Conservation (phyloP, 2,797 vertebrate species). For the Tadarida brasiliensis region DNA sequence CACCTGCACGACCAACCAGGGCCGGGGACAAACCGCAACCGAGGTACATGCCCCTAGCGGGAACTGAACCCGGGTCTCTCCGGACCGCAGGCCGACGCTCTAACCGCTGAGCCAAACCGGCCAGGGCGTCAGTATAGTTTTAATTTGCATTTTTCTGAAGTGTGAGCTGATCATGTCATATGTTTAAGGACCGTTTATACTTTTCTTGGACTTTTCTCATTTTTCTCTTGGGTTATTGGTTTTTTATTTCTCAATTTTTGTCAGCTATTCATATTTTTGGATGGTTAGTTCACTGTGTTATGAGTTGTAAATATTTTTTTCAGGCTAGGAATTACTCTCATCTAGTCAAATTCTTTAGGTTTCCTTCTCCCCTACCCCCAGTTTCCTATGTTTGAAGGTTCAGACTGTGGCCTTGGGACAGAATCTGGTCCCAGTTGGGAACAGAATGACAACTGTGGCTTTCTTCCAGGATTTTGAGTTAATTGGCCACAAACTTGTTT, state of each 20-base stretch:
- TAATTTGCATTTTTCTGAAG: constrained; percentile 32
- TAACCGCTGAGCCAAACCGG: background rate
- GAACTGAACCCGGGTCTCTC: background rate
- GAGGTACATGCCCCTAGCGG: background rate
- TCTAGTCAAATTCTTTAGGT: background rate
- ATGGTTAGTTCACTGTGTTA: constrained; percentile 26
- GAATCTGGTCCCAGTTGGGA: background rate
- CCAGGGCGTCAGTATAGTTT: background rate
- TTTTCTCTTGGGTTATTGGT: background rate
- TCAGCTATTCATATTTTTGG: constrained; percentile 20
- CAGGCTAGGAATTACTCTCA: background rate
- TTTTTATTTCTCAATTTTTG: constrained; percentile 2
- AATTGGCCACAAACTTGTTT: background rate
- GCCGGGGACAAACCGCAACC: background rate
- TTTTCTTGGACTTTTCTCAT: background rate
- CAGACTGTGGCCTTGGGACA: background rate
- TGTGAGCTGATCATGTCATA: background rate
- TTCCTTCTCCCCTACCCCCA: background rate
- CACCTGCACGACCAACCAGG: background rate
- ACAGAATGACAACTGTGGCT: background rate
- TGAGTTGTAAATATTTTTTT: constrained; percentile 45
- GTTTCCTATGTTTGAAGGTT: background rate
- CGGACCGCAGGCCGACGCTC: background rate
- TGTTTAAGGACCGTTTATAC: background rate
- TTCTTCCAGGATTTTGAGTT: background rate